Conservation (phyloP, 2,888 invertebrate species). For the Drosophila seclusa region DNA sequence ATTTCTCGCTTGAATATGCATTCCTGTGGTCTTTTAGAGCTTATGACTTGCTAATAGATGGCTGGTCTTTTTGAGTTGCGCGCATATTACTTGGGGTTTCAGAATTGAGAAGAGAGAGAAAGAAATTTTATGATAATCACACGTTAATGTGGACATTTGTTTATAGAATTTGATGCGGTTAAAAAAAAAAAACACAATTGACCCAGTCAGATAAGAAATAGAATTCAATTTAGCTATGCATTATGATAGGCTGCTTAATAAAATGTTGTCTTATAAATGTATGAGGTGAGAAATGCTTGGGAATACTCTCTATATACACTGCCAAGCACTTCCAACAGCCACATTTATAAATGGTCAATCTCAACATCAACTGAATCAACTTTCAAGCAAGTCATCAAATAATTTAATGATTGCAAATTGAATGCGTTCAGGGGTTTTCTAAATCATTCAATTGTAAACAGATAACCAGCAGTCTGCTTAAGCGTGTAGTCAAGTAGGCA, state of each 20-base stretch:
- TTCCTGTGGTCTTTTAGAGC: slow-evolving; percentile 24
- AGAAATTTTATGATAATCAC: slow-evolving; percentile 47
- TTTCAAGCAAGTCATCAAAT: slow-evolving; percentile 45
- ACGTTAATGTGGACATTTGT: slow-evolving; percentile 26
- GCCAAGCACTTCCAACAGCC: neutral
- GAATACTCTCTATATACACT: neutral
- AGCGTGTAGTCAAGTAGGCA: slow-evolving; percentile 39
- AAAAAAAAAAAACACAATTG: slow-evolving; percentile 14
- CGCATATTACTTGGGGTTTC: slow-evolving; percentile 24
- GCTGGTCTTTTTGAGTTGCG: slow-evolving; percentile 23
- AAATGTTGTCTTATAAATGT: neutral
- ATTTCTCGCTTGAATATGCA: slow-evolving; percentile 39
- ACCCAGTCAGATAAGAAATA: slow-evolving; percentile 40
- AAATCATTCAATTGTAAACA: slow-evolving; percentile 67
- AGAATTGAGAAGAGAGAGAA: slow-evolving; percentile 17
- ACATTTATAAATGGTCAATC: neutral
- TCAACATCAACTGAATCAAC: slow-evolving; percentile 28
- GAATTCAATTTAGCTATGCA: slow-evolving; percentile 6
- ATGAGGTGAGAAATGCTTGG: neutral
- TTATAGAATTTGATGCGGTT: slow-evolving; percentile 16
- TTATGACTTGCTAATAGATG: slow-evolving; percentile 50
- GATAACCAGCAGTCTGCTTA: slow-evolving; percentile 34
- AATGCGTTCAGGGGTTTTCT: slow-evolving; percentile 48
- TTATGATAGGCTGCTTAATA: neutral
- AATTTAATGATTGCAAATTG: slow-evolving; percentile 66